phyloP scores from a whole-genome alignment of 2,797 vertebrate genomes.

The Silurus aristotelis region DNA sequence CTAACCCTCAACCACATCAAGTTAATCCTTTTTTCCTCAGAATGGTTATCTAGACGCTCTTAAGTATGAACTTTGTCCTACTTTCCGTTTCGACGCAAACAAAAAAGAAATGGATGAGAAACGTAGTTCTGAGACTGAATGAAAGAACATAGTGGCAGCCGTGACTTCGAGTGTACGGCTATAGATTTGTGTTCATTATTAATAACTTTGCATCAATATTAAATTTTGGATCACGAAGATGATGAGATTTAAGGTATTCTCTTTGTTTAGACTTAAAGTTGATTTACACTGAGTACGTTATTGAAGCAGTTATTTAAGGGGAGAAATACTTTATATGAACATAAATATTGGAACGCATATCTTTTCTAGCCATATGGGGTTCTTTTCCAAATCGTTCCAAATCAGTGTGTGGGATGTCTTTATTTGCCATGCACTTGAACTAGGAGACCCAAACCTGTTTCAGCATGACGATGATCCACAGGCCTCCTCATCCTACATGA shows the following conservation, averaged over 20 bases:
- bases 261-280: background rate
- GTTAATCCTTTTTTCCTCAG: slow-evolving; percentile 37
- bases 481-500: no score
- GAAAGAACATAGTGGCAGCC: slow-evolving; percentile 6
- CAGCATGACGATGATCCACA: no score
- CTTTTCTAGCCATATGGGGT: no score
- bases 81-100: slow-evolving; percentile 19
- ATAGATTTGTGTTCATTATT: slow-evolving; percentile 32
- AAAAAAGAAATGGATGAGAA: background rate
- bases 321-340: background rate
- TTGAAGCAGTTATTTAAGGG: background rate
- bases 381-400: no score
- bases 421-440: no score
- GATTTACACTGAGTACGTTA: background rate
- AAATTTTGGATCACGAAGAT: background rate
- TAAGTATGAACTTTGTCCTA: slow-evolving; percentile 39
- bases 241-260: background rate
- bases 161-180: background rate
- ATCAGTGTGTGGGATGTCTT: no score
- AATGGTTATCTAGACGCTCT: slow-evolving; percentile 22
- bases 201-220: slow-evolving; percentile 30
- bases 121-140: background rate
- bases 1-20: slow-evolving; percentile 40
- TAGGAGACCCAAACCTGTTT: no score
- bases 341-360: no score